Evolutionary conservation across 2,113 vertebrate genomes (phyloP).

Genomic region (Gobio gobio): DNA sequence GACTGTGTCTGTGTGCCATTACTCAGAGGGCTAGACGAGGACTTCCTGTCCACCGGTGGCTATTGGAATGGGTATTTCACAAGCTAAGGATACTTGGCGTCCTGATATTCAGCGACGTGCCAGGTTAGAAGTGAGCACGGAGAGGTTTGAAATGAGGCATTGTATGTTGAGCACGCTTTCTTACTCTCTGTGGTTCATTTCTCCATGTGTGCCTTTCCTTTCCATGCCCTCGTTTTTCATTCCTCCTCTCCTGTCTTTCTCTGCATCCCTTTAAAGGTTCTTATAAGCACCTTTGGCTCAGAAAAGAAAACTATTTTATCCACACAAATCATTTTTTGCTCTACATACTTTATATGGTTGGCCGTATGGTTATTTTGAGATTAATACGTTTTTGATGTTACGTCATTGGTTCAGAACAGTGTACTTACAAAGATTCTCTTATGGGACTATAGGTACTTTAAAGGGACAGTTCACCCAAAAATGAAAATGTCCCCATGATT

Average conservation of each 20-base stretch:
- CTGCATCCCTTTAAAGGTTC: neutral
- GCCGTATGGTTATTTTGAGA: neutral
- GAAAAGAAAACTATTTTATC: neutral
- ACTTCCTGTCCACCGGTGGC: neutral
- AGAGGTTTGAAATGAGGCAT: slow-evolving; percentile 33
- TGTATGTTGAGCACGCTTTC: neutral
- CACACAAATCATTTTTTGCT: no score
- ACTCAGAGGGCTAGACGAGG: slow-evolving; percentile 5
- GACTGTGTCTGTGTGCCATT: slow-evolving; percentile 16
- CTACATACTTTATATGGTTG: no score
- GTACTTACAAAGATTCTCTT: neutral
- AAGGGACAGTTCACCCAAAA: no score
- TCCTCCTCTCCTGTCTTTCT: neutral
- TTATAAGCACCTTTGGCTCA: neutral
- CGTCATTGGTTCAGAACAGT: neutral
- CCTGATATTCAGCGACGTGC: neutral
- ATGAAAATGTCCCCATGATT: no score
- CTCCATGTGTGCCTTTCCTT: neutral
- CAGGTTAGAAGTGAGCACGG: slow-evolving; percentile 4
- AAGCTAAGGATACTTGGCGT: slow-evolving; percentile 12
- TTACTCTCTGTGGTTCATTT: neutral
- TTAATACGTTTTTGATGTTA: neutral
- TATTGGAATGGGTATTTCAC: slow-evolving; percentile 16
- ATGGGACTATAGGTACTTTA: no score
- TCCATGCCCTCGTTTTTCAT: neutral